Percentiles rank a stretch among this genome's conserved stretches.
Conservation (phyloP, 2,888 invertebrate genomes). For the Brachypterus glaber region DNA sequence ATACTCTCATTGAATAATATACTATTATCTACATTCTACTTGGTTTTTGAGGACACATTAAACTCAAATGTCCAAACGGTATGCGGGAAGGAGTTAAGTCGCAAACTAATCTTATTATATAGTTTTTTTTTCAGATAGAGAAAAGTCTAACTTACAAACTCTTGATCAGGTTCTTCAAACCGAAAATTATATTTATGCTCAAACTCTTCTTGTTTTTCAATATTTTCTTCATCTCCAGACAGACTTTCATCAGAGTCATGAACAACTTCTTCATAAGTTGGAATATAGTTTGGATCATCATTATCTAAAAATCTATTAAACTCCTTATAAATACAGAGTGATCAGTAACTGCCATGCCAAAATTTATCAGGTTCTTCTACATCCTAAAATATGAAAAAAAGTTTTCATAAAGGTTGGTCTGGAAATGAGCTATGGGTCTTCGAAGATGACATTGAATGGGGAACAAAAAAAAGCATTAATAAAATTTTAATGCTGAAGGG, state of each 20-base stretch:
- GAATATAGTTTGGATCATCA: constrained; percentile 43
- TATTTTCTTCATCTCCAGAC: constrained; percentile 68
- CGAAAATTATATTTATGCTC: constrained; percentile 94
- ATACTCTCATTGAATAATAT: no score
- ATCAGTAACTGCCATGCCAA: no score
- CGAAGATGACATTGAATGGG: no score
- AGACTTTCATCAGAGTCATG: constrained; percentile 50
- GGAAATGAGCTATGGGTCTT: no score
- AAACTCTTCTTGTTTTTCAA: constrained; percentile 80
- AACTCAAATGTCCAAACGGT: constrained; percentile 8
- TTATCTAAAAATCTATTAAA: constrained; percentile 42
- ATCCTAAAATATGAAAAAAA: no score
- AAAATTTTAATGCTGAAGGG: no score
- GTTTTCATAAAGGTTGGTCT: no score
- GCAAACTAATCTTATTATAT: constrained; percentile 10
- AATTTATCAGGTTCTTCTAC: no score
- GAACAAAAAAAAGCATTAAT: no score
- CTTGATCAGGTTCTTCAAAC: constrained; percentile 91
- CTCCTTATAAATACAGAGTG: no score
- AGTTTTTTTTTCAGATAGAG: constrained; percentile 3
- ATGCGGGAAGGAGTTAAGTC: constrained; percentile 5
- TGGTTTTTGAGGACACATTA: constrained; percentile 14
- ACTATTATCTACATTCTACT: no score
- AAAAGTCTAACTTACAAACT: constrained; percentile 73
- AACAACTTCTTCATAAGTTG: constrained; percentile 57